Conservation (phyloP, 2,113 vertebrate species). For the Oreochromis aureus region DNA sequence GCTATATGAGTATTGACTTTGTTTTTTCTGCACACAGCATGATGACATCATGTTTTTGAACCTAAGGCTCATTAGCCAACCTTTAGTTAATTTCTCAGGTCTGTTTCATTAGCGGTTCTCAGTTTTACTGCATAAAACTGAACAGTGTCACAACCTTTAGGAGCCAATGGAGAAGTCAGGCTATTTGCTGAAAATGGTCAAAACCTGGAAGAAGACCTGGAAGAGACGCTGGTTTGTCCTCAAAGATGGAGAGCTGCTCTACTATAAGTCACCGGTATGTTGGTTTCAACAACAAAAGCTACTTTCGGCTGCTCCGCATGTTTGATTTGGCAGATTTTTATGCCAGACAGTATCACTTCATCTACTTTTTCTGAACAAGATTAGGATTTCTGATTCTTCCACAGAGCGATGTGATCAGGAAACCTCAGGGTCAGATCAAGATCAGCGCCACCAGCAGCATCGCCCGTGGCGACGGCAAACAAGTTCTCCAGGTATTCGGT, state of each 20-base stretch:
- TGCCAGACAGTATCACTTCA: rapidly evolving
- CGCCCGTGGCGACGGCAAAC: constrained; percentile 88
- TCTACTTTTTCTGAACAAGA: not conserved
- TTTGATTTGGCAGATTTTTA: not conserved
- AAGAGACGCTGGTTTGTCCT: constrained; percentile 97
- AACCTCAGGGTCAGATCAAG: constrained; percentile 96
- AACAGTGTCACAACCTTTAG: constrained; percentile 54
- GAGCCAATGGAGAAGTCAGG: constrained; percentile 96
- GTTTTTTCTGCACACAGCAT: not conserved
- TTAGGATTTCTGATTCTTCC: not conserved
- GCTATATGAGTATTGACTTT: not conserved
- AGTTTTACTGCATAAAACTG: not conserved
- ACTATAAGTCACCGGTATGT: constrained; percentile 96
- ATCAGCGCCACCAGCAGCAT: constrained; percentile 86
- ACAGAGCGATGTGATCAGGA: constrained; percentile 93
- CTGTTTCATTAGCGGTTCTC: not conserved
- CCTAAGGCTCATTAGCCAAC: not conserved
- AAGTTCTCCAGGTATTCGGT: constrained; percentile 86
- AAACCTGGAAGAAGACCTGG: constrained; percentile 93
- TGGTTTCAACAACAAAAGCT: not conserved
- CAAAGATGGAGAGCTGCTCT: constrained; percentile 94
- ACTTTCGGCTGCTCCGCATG: not conserved
- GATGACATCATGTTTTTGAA: not conserved
- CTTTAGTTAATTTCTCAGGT: not conserved
- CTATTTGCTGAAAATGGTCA: constrained; percentile 95